phyloP scores from a whole-genome alignment of 2,113 vertebrate species.

The Aphyosemion australe region DNA sequence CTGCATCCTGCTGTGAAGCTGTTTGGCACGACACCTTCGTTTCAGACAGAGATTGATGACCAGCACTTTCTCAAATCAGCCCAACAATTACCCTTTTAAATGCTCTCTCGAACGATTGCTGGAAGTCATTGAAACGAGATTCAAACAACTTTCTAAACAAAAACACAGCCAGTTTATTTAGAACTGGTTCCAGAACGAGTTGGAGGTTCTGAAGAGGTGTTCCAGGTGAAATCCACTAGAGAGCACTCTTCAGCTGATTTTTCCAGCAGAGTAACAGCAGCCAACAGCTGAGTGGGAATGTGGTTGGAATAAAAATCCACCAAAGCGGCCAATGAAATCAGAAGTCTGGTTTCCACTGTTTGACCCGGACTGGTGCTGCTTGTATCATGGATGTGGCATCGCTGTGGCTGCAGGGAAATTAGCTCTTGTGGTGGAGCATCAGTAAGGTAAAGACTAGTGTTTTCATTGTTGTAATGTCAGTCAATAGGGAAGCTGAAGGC shows the following conservation, averaged over 20 bases:
- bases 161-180: too few species aligned
- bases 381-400: constrained; percentile 55
- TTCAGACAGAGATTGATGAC: constrained; percentile 46
- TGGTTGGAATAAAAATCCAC: constrained; percentile 36
- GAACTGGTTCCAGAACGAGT: neutral
- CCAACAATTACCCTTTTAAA: constrained; percentile 28
- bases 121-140: constrained; percentile 31
- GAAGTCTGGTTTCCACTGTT: constrained; percentile 38
- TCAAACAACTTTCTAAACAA: neutral
- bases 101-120: neutral
- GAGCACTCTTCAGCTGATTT: constrained; percentile 66
- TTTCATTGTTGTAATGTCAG: constrained; percentile 59
- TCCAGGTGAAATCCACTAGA: constrained; percentile 67
- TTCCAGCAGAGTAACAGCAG: constrained; percentile 40
- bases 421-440: constrained; percentile 44
- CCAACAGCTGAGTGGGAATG: constrained; percentile 38
- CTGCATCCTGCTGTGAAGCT: constrained; percentile 38
- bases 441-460: constrained; percentile 51
- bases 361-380: constrained; percentile 33
- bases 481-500: constrained; percentile 40
- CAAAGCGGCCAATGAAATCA: constrained; percentile 62
- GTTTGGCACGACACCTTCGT: constrained; percentile 16
- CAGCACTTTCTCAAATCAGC: constrained; percentile 6
- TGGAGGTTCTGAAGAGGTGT: constrained; percentile 22
- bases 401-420: constrained; percentile 54